Percentiles rank a stretch among this genome's conserved stretches.
These are phyloP conservation scores for Acropternis orthonyx DNA, from an alignment of 2,797 vertebrate genomes.

Conservation along the genomic window DNA sequence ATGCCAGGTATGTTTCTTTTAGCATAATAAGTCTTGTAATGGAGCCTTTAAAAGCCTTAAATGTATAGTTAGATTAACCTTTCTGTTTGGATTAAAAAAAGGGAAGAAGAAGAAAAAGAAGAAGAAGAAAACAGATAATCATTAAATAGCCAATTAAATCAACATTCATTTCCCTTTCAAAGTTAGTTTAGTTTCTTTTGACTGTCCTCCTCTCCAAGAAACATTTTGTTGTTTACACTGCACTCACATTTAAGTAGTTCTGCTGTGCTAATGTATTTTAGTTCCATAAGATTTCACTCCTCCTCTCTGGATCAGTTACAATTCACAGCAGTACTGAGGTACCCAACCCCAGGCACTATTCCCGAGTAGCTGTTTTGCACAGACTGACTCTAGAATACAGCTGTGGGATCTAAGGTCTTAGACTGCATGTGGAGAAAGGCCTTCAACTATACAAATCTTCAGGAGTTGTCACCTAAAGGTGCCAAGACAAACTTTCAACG, in stretches of 20 bases:
- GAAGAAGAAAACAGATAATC: constrained; percentile 65
- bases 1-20: constrained; percentile 83
- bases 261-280: constrained; percentile 26
- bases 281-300: background rate
- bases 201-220: background rate
- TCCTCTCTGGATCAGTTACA: background rate
- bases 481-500: background rate
- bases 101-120: constrained; percentile 42
- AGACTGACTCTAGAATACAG: background rate
- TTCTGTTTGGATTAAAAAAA: constrained; percentile 77
- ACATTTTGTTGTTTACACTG: constrained; percentile 27
- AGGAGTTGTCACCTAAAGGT: background rate
- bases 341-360: background rate
- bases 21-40: constrained; percentile 84
- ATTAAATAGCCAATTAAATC: constrained; percentile 76
- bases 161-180: constrained; percentile 11
- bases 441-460: background rate
- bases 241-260: constrained; percentile 46
- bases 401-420: background rate
- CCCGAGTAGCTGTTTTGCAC: background rate
- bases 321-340: background rate
- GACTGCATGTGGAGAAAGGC: background rate
- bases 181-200: background rate
- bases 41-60: constrained; percentile 87
- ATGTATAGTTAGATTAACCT: constrained; percentile 89